Evolutionary conservation across 2,797 vertebrate species (phyloP), one percentile per base, ranked within the genome.

Genomic region (Crocidura indochinensis): DNA sequence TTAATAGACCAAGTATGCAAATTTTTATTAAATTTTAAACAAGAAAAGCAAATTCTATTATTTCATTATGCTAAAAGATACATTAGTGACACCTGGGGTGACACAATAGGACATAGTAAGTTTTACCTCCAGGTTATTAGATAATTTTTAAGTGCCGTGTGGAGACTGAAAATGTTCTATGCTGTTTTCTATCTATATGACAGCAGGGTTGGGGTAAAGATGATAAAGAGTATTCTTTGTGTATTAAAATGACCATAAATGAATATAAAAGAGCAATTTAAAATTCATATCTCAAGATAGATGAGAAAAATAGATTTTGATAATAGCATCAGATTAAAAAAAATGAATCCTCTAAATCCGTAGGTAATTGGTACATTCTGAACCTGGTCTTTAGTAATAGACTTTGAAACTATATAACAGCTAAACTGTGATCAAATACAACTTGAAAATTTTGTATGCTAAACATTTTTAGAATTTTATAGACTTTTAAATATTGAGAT

Each of bases 141-240:
- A 81, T 87, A 87, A 87, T 93, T 84, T n/a, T 89, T 81, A 78
- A 92, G 14, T 78, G 68, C 75, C 64, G 51, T n/a, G 15, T 87
- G 90, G 90, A 95, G 88, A 87, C 0, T 26, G 44, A 84, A 93
- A 87, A 91, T 75, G 46, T 85, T 90, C 91, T 90, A 49, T 74
- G 17, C 29, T 73, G 31, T 84, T 93, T 94, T 92, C 67, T 68
- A 93, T 91, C 27, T 92, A 51, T 90, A 27, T 82, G 85, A 80
- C 82, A 94, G 94, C 85, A 89, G 82, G 84, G 89, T 26, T 67
- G 9, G 56, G n/a, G 11, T 14, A 87, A 95, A 81, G 83, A 87
- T 78, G 60, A 91, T 72, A 73, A 95, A 93, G 60, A 87, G 60
- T 0, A 74, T 29, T 3, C 6, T 78, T 91, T 87, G 31, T 26